Base-by-base conservation (phyloP, 92 coral and sea anemone species). In the Porites lobata region DNA sequence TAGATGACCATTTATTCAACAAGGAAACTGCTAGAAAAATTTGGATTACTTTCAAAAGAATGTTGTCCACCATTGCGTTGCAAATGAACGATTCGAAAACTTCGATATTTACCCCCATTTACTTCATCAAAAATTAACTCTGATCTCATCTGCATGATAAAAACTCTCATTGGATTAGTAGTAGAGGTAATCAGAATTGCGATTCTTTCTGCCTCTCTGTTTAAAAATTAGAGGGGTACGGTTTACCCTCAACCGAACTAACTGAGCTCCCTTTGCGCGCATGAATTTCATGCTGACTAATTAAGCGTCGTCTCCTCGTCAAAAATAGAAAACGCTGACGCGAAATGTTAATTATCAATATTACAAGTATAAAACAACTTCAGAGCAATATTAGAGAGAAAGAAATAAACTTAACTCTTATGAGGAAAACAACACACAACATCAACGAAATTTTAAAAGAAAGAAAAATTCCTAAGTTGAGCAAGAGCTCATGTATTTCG, bases 341-440 rank as follows among this genome's bases (percentile, higher is more conserved):
- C 38, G n/a, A 70, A 9, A 71, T 70, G 43, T 26, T 69, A 38
- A 29, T 81, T 53, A 32, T 56, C 61, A 47, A 19, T 61, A 12
- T 68, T 57, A 24, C 81, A 58, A 26, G 12, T 77, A 77, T 61
- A 29, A 58, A 53, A 43, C 38, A 29, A 50, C 65, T 14, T 52
- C 68, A 6, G 86, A 50, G 32, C 78, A 82, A 82, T 70, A 82
- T 71, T 59, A 56, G 20, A 67, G 6, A 47, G 21, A 70, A 38
- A 56, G 77, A n/a, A 69, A 72, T 70, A 69, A 82, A 69, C 78
- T 69, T 38, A 82, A 57, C 86, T 70, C 86, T 82, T 82, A 56
- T 56, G 47, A 82, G 38, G 65, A 38, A 82, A 82, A 82, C 86
- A 82, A 7, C 8, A 17, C 47, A 38, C 82, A 63, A 58, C 58